phyloP scores from a whole-genome alignment of 1,140 invertebrate species.

The Apolygus lucorum region DNA sequence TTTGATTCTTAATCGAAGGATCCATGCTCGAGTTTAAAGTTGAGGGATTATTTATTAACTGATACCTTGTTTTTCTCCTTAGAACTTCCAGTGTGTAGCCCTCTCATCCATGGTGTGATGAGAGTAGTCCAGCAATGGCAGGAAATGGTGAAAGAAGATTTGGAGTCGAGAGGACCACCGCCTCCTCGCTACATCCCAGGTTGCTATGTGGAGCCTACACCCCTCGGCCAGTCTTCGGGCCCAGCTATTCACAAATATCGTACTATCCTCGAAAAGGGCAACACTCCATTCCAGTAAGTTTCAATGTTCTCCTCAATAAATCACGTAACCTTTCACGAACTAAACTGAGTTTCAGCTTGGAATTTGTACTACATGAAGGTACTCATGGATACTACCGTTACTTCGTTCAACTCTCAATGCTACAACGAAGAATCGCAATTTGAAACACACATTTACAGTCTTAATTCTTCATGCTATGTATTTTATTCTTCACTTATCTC shows the following conservation, averaged over 20 bases:
- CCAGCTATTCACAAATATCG: conserved; percentile 89
- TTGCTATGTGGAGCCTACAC: conserved; percentile 62
- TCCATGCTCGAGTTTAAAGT: neutral
- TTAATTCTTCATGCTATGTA: no score
- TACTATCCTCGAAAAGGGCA: conserved; percentile 79
- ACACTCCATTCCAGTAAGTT: conserved; percentile 86
- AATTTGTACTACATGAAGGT: no score
- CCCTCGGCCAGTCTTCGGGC: conserved; percentile 44
- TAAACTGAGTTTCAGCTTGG: neutral
- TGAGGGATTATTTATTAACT: neutral
- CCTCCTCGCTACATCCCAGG: conserved; percentile 75
- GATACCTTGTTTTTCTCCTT: conserved; percentile 31
- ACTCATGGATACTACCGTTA: no score
- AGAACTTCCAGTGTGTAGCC: conserved; percentile 90
- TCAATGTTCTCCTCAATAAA: no score
- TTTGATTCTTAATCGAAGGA: neutral
- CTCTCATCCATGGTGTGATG: conserved; percentile 81
- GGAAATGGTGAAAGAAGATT: conserved; percentile 62
- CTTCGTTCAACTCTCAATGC: no score
- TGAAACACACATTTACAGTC: no score
- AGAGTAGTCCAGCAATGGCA: conserved; percentile 83
- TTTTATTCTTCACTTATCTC: no score
- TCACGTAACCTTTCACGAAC: no score
- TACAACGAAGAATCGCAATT: no score
- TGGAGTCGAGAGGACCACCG: conserved; percentile 63